phyloP scores from a whole-genome alignment of 2,113 vertebrate genomes.

The Grus americana region DNA sequence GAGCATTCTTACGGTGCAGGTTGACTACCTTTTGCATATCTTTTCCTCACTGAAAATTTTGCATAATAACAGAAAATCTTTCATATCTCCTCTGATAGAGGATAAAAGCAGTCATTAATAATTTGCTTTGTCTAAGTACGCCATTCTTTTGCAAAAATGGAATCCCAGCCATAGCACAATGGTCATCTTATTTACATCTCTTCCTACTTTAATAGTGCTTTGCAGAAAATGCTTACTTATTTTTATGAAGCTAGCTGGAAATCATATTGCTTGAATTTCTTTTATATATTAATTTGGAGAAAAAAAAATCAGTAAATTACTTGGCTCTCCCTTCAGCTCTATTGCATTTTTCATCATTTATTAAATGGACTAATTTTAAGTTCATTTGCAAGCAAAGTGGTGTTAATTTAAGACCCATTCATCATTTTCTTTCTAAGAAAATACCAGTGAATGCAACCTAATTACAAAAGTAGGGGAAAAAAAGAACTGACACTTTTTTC shows the following conservation, averaged over 20 bases:
- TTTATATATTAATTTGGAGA: constrained; percentile 30
- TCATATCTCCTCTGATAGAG: not conserved
- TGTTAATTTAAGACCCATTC: constrained; percentile 19
- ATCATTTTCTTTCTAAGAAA: constrained; percentile 45
- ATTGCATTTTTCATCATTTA: constrained; percentile 28
- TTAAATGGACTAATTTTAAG: constrained; percentile 32
- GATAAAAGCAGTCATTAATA: constrained; percentile 54
- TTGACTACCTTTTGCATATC: not conserved
- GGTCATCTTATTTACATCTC: constrained; percentile 44
- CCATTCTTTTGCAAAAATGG: constrained; percentile 42
- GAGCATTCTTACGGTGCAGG: not conserved
- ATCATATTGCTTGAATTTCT: constrained; percentile 60
- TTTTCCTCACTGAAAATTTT: constrained; percentile 33
- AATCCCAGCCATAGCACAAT: constrained; percentile 31
- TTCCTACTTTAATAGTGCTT: constrained; percentile 53
- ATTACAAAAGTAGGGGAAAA: not conserved
- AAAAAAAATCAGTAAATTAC: not conserved
- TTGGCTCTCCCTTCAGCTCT: not conserved
- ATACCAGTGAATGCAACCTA: not conserved
- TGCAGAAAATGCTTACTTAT: constrained; percentile 65
- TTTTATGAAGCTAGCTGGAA: constrained; percentile 68
- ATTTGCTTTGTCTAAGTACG: constrained; percentile 45
- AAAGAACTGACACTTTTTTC: not conserved
- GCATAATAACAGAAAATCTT: not conserved
- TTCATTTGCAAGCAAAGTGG: constrained; percentile 63